Evolutionary conservation across 1,140 invertebrate genomes (phyloP).

Genomic region (Plectrocnemia conspersa): DNA sequence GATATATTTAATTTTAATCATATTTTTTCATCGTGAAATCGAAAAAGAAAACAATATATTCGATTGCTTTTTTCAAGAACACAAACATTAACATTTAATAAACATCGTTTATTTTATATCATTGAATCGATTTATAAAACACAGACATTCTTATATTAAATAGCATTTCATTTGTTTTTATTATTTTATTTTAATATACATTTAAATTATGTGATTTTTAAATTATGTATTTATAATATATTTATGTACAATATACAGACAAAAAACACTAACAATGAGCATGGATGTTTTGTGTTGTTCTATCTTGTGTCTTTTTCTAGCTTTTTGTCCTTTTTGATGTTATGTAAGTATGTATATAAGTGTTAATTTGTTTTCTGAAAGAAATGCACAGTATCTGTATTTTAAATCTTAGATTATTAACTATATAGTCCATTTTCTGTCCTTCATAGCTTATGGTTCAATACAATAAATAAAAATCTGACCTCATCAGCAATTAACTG

Average conservation of each 20-base stretch:
- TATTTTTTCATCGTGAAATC: no score
- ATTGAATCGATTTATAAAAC: background rate
- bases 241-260: background rate
- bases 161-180: background rate
- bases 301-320: constrained; percentile 1
- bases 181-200: background rate
- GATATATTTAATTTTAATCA: background rate
- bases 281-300: background rate
- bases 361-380: no score
- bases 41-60: no score
- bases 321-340: no score
- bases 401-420: no score
- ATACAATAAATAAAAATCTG: no score
- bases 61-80: no score
- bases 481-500: no score
- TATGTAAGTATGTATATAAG: no score
- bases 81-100: background rate
- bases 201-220: no score
- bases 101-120: background rate
- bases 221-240: background rate
- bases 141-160: background rate
- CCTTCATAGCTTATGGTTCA: background rate
- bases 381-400: no score
- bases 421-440: no score
- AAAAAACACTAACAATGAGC: background rate